A percentile compares a stretch with the other conserved stretches of the same genome.
Conservation (phyloP, 1,140 invertebrate species). For the Acyrthosiphon pisum region DNA sequence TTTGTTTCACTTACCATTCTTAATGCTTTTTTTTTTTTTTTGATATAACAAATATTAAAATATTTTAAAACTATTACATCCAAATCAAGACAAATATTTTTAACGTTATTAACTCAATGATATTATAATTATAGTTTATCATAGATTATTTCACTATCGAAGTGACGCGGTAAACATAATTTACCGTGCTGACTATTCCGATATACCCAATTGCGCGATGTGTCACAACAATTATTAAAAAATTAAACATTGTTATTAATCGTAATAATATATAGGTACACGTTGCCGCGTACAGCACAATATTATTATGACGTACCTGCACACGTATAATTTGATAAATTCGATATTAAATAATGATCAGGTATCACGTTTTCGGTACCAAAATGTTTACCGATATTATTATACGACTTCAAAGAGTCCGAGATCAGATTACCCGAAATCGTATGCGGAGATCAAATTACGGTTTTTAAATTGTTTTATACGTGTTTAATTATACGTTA, state of each 20-base stretch:
- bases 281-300: neutral
- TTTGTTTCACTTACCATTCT: too few species aligned
- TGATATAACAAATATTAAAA: too few species aligned
- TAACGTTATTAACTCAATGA: neutral
- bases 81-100: too few species aligned
- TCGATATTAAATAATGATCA: neutral
- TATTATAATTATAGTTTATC: neutral
- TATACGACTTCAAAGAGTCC: neutral
- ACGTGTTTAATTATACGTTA: constrained; percentile 25
- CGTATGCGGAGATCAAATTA: neutral
- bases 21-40: too few species aligned
- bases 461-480: neutral
- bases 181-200: neutral
- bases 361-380: constrained; percentile 12
- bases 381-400: neutral
- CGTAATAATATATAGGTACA: neutral
- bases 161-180: neutral
- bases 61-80: too few species aligned
- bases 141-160: neutral
- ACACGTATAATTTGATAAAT: neutral
- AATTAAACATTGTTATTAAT: neutral
- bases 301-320: too few species aligned
- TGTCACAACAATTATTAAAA: neutral
- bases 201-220: neutral
- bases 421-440: constrained; percentile 11